Evolutionary conservation across 2,113 vertebrate genomes (phyloP).

Genomic region (Tetraodon nigroviridis): DNA sequence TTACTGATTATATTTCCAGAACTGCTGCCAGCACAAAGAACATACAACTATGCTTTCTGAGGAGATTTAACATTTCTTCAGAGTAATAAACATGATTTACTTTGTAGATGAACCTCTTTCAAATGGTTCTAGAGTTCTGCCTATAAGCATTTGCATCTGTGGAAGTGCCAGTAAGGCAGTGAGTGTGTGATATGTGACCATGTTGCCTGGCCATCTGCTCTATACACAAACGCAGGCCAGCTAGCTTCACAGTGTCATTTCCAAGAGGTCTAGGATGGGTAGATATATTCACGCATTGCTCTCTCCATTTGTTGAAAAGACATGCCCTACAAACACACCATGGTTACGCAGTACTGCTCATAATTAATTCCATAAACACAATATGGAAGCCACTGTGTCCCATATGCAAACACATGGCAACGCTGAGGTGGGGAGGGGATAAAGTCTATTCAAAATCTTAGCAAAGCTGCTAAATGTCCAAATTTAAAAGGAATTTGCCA

Average conservation of each 20-base stretch:
- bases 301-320: slow-evolving; percentile 56
- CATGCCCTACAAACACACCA: slow-evolving; percentile 50
- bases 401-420: slow-evolving; percentile 50
- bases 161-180: slow-evolving; percentile 39
- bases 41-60: slow-evolving; percentile 26
- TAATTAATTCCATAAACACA: slow-evolving; percentile 70
- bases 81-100: slow-evolving; percentile 25
- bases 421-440: slow-evolving; percentile 28
- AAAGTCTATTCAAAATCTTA: slow-evolving; percentile 30
- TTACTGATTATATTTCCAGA: slow-evolving; percentile 26
- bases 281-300: slow-evolving; percentile 56
- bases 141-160: slow-evolving; percentile 29
- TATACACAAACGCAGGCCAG: slow-evolving; percentile 63
- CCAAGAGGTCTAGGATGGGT: slow-evolving; percentile 50
- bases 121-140: slow-evolving; percentile 33
- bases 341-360: slow-evolving; percentile 66
- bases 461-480: slow-evolving; percentile 29
- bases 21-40: slow-evolving; percentile 30
- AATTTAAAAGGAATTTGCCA: no score
- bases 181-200: slow-evolving; percentile 63
- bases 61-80: slow-evolving; percentile 27
- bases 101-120: slow-evolving; percentile 26
- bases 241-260: slow-evolving; percentile 53
- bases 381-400: slow-evolving; percentile 59
- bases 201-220: slow-evolving; percentile 74